Conservation (phyloP, 1,140 invertebrate genomes). For the Dolichoris vasculosae region DNA sequence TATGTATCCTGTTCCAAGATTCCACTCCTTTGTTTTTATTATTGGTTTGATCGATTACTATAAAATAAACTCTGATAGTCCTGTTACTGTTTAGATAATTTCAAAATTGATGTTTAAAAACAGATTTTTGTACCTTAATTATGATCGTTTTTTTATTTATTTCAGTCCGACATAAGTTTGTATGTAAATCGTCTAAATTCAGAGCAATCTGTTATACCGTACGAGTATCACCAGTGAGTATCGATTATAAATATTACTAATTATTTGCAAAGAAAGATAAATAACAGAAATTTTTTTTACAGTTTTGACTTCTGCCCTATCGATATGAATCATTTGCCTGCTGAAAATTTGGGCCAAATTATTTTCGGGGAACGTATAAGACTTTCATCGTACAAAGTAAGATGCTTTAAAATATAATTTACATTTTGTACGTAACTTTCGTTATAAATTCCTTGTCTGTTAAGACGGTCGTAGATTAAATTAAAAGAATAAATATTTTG, state of each 20-base stretch:
- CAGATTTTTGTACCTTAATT: slow-evolving; percentile 9
- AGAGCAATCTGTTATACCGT: slow-evolving; percentile 96
- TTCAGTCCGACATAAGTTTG: slow-evolving; percentile 88
- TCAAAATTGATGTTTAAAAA: no score
- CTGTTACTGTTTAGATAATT: no score
- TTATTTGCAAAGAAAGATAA: slow-evolving; percentile 8
- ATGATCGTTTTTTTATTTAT: slow-evolving; percentile 60
- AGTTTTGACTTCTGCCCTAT: slow-evolving; percentile 93
- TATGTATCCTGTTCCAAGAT: no score
- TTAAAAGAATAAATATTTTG: no score
- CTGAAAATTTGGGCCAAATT: slow-evolving; percentile 98
- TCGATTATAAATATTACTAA: not conserved
- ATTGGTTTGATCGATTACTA: not conserved
- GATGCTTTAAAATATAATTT: slow-evolving; percentile 55
- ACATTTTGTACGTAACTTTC: not conserved
- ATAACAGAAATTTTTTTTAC: slow-evolving; percentile 11
- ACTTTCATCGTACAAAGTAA: slow-evolving; percentile 90
- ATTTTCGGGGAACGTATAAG: slow-evolving; percentile 98
- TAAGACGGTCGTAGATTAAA: no score
- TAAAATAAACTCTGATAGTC: no score
- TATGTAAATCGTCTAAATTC: slow-evolving; percentile 98
- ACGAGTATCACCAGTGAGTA: slow-evolving; percentile 92
- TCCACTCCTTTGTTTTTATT: not conserved
- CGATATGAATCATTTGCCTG: slow-evolving; percentile 86
- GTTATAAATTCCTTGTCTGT: not conserved